Percentiles rank a stretch among this genome's conserved stretches.
Conservation (phyloP, 1,140 invertebrate species). For the Drosophila malerkotliana region DNA sequence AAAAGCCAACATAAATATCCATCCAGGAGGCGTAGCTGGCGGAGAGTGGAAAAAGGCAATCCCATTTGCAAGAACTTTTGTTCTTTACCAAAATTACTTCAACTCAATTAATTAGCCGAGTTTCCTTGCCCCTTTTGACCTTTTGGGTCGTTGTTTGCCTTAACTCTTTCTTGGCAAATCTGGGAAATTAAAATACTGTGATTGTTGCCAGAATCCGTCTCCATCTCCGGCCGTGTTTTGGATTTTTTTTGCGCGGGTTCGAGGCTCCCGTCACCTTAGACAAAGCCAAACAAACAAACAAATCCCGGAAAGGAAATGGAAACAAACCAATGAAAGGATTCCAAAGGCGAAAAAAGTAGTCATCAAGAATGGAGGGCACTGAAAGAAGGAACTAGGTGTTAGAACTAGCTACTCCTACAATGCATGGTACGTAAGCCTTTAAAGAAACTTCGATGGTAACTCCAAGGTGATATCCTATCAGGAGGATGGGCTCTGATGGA, state of each 20-base stretch:
- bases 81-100: constrained; percentile 61
- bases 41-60: constrained; percentile 40
- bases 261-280: constrained; percentile 38
- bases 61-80: constrained; percentile 36
- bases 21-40: no score
- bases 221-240: not conserved
- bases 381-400: constrained; percentile 6
- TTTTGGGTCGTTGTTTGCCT: constrained; percentile 43
- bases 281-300: constrained; percentile 74
- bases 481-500: no score
- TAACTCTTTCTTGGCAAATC: constrained; percentile 69
- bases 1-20: constrained; percentile 26
- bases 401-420: not conserved
- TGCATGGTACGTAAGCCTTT: no score
- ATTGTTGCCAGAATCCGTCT: not conserved
- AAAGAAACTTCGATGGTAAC: no score
- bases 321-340: constrained; percentile 58
- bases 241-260: constrained; percentile 1
- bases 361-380: constrained; percentile 5
- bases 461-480: no score
- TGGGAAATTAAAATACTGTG: constrained; percentile 46
- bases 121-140: constrained; percentile 23
- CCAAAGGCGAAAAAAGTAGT: constrained; percentile 29
- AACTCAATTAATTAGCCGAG: constrained; percentile 75
- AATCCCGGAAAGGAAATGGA: constrained; percentile 43